Evolutionary conservation across 1,140 invertebrate species (phyloP).

Genomic region (Andricus grossulariae): DNA sequence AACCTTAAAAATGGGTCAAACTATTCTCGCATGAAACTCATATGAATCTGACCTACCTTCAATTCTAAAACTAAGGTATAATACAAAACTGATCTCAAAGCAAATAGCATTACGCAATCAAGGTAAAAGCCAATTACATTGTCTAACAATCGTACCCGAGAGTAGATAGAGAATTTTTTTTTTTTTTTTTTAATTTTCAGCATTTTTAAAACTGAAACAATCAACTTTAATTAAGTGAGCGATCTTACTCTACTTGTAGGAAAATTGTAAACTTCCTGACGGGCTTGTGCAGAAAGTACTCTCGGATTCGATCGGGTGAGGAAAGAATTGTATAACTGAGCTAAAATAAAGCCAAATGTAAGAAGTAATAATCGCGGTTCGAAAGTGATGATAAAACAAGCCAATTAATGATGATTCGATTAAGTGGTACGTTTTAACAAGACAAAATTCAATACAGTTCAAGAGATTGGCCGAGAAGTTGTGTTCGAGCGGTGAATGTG

Average conservation of each 20-base stretch:
- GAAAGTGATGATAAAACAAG: conserved; percentile 65
- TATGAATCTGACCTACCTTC: conserved; percentile 70
- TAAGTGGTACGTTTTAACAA: conserved; percentile 55
- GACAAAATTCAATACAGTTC: conserved; percentile 56
- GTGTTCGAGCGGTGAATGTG: conserved; percentile 73
- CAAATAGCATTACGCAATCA: conserved; percentile 77
- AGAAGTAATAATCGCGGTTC: conserved; percentile 57
- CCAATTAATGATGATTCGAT: conserved; percentile 64
- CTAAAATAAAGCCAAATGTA: conserved; percentile 67
- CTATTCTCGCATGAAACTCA: conserved; percentile 67
- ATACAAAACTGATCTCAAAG: conserved; percentile 75
- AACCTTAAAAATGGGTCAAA: conserved; percentile 32
- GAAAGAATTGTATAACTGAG: conserved; percentile 62
- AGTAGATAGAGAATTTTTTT: conserved; percentile 59
- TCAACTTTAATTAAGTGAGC: no score
- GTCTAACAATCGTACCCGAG: conserved; percentile 70
- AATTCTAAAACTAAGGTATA: conserved; percentile 74
- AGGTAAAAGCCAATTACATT: conserved; percentile 76
- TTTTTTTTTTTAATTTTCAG: no score
- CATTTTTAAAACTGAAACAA: no score
- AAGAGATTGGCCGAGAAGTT: conserved; percentile 59
- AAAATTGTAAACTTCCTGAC: neutral
- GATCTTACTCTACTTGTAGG: no score
- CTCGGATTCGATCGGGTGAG: conserved; percentile 52
- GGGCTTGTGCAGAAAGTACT: conserved; percentile 15